Conservation (phyloP, 2,797 vertebrate genomes). For the Decapterus maruadsi region DNA sequence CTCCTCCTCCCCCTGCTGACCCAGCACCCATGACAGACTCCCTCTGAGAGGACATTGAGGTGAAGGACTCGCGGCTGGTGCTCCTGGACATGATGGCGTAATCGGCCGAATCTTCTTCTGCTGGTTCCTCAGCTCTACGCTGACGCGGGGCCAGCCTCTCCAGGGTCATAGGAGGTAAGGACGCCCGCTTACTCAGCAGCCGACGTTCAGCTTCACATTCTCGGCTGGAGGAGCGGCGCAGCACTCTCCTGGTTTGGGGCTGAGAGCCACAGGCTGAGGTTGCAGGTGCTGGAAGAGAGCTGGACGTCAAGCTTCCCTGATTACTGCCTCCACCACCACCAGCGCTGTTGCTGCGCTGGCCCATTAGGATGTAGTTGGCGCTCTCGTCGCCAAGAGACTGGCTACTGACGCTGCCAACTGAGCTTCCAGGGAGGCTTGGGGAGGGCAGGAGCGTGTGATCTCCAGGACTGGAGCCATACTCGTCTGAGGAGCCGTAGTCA, state of each 20-base stretch:
- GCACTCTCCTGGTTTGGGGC: conserved; percentile 77
- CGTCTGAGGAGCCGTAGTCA: conserved; percentile 90
- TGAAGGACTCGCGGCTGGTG: conserved; percentile 83
- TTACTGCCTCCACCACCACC: conserved; percentile 29
- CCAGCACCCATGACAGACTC: conserved; percentile 65
- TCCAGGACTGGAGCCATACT: conserved; percentile 88
- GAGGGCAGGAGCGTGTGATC: conserved; percentile 81
- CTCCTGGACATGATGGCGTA: conserved; percentile 89
- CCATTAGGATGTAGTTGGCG: conserved; percentile 88
- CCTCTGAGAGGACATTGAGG: conserved; percentile 68
- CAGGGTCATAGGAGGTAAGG: conserved; percentile 86
- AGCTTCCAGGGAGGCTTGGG: conserved; percentile 75
- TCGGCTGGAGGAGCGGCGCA: conserved; percentile 84
- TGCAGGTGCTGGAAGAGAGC: conserved; percentile 61
- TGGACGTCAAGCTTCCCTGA: conserved; percentile 64
- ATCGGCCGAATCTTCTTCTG: conserved; percentile 83
- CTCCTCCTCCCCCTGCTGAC: conserved; percentile 53
- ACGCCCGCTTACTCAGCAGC: conserved; percentile 85
- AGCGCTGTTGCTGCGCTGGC: conserved; percentile 60
- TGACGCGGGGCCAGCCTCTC: conserved; percentile 78
- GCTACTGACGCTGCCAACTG: conserved; percentile 73
- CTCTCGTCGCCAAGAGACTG: conserved; percentile 79
- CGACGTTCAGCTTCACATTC: conserved; percentile 83
- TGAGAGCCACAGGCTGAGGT: conserved; percentile 56
- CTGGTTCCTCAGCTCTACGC: conserved; percentile 75